These are phyloP conservation scores for Phataginus tricuspis DNA, from an alignment of 2,797 vertebrate genomes.

Conservation along the genomic window DNA sequence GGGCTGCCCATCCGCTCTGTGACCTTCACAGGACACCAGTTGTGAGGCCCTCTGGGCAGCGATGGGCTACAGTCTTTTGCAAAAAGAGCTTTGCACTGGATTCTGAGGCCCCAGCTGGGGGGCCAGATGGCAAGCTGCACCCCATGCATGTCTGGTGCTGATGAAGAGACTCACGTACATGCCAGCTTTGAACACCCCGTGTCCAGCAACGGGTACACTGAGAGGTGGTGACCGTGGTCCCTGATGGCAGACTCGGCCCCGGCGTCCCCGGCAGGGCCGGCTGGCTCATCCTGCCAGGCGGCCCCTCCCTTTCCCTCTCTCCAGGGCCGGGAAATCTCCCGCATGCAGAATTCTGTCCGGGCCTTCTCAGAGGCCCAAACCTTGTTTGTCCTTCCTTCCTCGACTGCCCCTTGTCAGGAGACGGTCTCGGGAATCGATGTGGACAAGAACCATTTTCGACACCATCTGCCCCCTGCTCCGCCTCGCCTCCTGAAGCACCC, in stretches of 20 bases:
- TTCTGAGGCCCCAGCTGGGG: neutral
- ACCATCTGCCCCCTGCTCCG: neutral
- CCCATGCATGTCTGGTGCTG: fast-evolving
- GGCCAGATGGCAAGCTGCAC: neutral
- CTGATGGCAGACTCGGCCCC: too few relatives aligned
- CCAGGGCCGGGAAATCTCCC: too few relatives aligned
- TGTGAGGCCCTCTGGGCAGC: fast-evolving
- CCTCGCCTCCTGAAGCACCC: neutral
- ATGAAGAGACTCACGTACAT: fast-evolving
- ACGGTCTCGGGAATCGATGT: neutral
- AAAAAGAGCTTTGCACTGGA: neutral
- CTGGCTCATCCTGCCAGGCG: too few relatives aligned
- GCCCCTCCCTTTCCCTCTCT: too few relatives aligned
- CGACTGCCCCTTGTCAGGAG: neutral
- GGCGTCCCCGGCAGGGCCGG: too few relatives aligned
- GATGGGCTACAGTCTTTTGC: neutral
- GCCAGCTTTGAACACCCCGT: fast-evolving
- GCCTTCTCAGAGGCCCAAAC: too few relatives aligned
- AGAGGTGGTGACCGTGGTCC: too few relatives aligned
- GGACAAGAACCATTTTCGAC: neutral
- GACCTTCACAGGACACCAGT: neutral
- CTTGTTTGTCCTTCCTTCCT: neutral
- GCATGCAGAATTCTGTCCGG: too few relatives aligned
- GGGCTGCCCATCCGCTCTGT: neutral
- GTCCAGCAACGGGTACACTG: fast-evolving